Base-by-base conservation (phyloP, 2,797 vertebrate genomes). In the Diplodus puntazzo region DNA sequence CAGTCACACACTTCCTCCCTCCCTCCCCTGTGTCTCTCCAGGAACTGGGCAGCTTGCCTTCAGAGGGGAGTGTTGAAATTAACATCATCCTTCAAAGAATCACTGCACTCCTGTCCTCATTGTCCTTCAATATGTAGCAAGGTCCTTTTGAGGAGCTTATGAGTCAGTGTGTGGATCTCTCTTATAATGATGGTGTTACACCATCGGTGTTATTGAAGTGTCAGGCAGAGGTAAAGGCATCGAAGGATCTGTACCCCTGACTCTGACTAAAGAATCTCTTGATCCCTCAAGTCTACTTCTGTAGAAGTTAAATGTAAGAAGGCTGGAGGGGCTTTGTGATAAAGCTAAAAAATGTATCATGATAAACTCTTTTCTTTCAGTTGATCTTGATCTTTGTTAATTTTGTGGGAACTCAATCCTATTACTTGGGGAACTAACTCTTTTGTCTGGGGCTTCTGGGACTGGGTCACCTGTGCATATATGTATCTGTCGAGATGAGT, bases 21-120 rank as follows among this genome's bases (percentile, higher is more conserved):
- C 30, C 23, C 34, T 42, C 17, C 14, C 14, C 11, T 39, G 62
- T 42, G n/a, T 79, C 67, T 67, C 39, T 83, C 77, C 66, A 86
- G 73, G 86, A 87, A 81, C 73, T 82, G 73, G 75, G 83, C 78
- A 85, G 60, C 70, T 39, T 77, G 72, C 90, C 87, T 81, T 53
- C 42, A 21, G 34, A 55, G 50, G n/a, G 50, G 63, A 84, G 58
- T 61, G 50, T 39, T 69, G 54, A 84, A 27, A 80, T 75, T 82
- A 78, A 63, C 75, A 65, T 73, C 42, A 61, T 69, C 80, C 75
- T 87, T 67, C 52, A 73, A 63, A 73, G 45, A 77, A 65, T 79
- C 42, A 21, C 75, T 79, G 59, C 34, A 8, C 73, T 73, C 53
- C 9, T 63, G 62, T 81, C 61, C 79, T 76, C 45, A 46, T 69